Base-by-base conservation (phyloP, 2,797 vertebrate species). In the Netta rufina region DNA sequence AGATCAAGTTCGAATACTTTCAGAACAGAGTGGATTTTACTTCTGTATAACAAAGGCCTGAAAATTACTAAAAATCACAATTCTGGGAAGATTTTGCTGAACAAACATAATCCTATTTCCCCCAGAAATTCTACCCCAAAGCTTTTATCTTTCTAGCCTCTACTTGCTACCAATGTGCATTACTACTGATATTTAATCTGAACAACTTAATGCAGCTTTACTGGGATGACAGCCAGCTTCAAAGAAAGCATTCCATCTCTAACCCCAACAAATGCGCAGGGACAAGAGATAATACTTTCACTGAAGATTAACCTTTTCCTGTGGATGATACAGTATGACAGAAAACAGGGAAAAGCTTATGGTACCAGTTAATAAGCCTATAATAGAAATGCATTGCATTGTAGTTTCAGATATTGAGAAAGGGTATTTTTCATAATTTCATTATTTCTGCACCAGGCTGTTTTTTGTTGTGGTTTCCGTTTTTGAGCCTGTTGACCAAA, bases 171-270 rank as follows among this genome's bases (percentile, higher is more conserved):
- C 58, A 65, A 38, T 1, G 0, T 67, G 30, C 79, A 76, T 60
- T 79, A 85, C 57, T 79, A 49, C 53, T 57, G 78, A 89, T 94
- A 92, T 92, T 95, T 96, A 96, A 96, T 96, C 91, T 95, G 66
- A 95, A 64, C 51, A 83, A 60, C 74, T 93, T 91, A 96, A 95
- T 89, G 72, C 75, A 95, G 69, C 77, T 94, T 95, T 94, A 32
- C 87, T 91, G 82, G 84, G 64, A 92, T 92, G 58, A 93, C 74
- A 89, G 60, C 77, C 43, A 82, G 53, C 88, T 93, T 94, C 88
- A 96, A 78, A 94, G 88, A 91, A 92, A 93, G 66, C 84, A 32
- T 81, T 76, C 30, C 47, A 87, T 93, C 57, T 84, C 60, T 89
- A 84, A 85, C 82, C 82, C 79, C 65, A 78, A 71, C 71, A 89